A percentile compares a stretch with the other conserved stretches of the same genome.
Evolutionary conservation across 1,140 invertebrate species (phyloP).

Genomic region (Lutraria rhynchaena): DNA sequence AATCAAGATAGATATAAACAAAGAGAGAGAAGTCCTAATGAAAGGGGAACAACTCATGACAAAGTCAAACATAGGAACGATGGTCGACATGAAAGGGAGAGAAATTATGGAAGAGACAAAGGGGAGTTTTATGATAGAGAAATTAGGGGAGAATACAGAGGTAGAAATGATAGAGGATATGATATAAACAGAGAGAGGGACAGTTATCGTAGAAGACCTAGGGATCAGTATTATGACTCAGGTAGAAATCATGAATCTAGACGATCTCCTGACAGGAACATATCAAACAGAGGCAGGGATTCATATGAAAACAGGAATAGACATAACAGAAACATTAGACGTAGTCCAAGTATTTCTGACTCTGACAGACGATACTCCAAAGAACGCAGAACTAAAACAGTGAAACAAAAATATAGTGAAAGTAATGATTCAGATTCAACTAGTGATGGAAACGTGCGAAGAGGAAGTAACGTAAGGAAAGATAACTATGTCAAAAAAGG

Average conservation of each 20-base stretch:
- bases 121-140: neutral
- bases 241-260: neutral
- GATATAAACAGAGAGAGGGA: constrained; percentile 3
- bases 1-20: neutral
- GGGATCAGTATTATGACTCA: neutral
- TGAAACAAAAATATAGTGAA: no score
- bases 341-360: neutral
- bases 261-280: neutral
- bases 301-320: neutral
- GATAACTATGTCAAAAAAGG: neutral
- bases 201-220: constrained; percentile 9
- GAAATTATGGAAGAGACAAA: neutral
- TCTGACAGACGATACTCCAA: neutral
- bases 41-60: neutral
- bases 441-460: no score
- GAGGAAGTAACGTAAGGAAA: neutral
- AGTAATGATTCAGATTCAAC: neutral
- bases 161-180: neutral
- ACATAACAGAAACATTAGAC: constrained; percentile 3
- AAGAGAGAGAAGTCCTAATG: constrained; percentile 35
- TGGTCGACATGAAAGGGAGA: neutral
- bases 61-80: neutral
- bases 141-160: neutral
- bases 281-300: neutral
- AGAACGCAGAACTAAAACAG: no score